Conservation (phyloP, 2,797 vertebrate species). For the Thamnophis elegans region DNA sequence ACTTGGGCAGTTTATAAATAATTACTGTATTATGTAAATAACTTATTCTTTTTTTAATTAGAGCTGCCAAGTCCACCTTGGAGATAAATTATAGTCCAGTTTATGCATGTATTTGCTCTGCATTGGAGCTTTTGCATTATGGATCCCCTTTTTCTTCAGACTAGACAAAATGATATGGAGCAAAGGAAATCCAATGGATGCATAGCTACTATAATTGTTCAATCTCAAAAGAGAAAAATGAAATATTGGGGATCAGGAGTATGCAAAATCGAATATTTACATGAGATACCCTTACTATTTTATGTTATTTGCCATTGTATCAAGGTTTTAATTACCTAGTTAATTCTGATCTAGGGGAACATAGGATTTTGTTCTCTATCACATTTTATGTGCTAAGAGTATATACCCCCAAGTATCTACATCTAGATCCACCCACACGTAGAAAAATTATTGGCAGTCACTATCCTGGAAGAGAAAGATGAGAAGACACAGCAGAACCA, state of each 20-base stretch:
- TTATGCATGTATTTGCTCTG: neutral
- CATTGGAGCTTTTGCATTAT: neutral
- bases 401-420: neutral
- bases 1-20: neutral
- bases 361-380: neutral
- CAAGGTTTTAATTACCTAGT: neutral
- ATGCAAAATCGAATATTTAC: neutral
- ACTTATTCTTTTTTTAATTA: slow-evolving; percentile 5
- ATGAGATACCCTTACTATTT: neutral
- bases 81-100: neutral
- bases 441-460: neutral
- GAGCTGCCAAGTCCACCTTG: neutral
- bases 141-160: neutral
- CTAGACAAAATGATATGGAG: neutral
- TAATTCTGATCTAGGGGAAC: neutral
- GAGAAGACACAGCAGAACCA: neutral
- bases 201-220: neutral
- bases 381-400: neutral
- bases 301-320: neutral
- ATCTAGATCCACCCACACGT: neutral
- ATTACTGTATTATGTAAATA: slow-evolving; percentile 22
- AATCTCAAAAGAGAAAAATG: neutral
- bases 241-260: too few relatives aligned
- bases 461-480: neutral
- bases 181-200: neutral